phyloP scores from a whole-genome alignment of 2,797 vertebrate species.

The Acanthiza pusilla region DNA sequence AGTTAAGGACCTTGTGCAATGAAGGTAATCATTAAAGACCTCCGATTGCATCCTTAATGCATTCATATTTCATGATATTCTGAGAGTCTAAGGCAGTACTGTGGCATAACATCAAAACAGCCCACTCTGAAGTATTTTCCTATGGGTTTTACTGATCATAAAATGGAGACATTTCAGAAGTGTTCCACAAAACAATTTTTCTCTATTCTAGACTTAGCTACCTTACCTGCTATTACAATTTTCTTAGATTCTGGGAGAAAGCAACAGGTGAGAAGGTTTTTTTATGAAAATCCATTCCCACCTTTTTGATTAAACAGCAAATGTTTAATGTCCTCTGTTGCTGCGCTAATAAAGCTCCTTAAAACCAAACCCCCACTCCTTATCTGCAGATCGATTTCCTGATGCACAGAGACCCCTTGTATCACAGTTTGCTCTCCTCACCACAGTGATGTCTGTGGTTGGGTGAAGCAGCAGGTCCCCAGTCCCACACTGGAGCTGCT shows the following conservation, averaged over 20 bases:
- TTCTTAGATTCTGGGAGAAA: background rate
- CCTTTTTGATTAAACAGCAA: background rate
- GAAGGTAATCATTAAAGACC: background rate
- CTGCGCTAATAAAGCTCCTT: background rate
- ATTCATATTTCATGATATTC: background rate
- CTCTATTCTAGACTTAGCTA: background rate
- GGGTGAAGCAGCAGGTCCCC: background rate
- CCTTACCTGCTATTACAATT: background rate
- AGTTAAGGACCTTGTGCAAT: background rate
- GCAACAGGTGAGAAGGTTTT: background rate
- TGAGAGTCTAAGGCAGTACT: background rate
- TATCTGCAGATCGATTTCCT: accelerated
- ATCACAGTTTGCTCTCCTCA: background rate
- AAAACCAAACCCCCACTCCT: background rate
- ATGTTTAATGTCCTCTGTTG: background rate
- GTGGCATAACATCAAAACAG: background rate
- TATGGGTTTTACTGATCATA: background rate
- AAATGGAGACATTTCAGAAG: background rate
- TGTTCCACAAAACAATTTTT: background rate
- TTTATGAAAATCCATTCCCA: background rate
- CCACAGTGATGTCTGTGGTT: background rate
- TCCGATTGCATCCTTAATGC: background rate
- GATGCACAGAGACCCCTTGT: background rate
- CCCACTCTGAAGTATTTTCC: background rate
- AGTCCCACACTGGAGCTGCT: background rate